Evolutionary conservation across 2,888 invertebrate species (phyloP).

Genomic region (Drosophila parthenogenetica): DNA sequence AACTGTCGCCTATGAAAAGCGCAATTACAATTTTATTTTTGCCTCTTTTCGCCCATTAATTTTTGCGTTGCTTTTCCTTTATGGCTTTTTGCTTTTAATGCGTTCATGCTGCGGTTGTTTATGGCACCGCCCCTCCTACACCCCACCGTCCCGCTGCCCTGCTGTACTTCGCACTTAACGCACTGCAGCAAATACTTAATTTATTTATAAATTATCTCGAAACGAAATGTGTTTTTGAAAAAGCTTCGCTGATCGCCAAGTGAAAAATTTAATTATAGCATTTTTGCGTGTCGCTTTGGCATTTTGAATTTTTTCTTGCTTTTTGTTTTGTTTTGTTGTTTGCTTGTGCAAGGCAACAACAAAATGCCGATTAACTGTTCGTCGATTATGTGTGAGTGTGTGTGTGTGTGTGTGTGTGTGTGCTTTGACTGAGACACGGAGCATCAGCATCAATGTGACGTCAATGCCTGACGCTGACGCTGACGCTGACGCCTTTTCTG

Average conservation of each 20-base stretch:
- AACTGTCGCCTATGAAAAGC: constrained; percentile 54
- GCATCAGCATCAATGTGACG: constrained; percentile 43
- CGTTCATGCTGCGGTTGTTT: constrained; percentile 12
- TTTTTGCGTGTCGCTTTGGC: constrained; percentile 47
- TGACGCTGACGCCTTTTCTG: constrained; percentile 31
- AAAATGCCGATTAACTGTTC: constrained; percentile 34
- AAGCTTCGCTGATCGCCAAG: constrained; percentile 14
- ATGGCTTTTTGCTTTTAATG: constrained; percentile 39
- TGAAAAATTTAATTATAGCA: constrained; percentile 55
- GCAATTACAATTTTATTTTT: constrained; percentile 40
- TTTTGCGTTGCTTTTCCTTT: constrained; percentile 18
- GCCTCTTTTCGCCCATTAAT: constrained; percentile 25
- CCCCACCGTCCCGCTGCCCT: background rate
- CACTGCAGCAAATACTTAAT: constrained; percentile 14
- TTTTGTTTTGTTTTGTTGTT: constrained; percentile 22
- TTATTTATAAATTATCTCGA: constrained; percentile 63
- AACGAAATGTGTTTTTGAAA: constrained; percentile 1
- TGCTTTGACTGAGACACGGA: constrained; percentile 3
- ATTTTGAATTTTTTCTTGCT: constrained; percentile 19
- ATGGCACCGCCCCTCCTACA: background rate
- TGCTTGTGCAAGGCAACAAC: constrained; percentile 17
- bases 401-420: background rate
- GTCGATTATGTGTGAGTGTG: constrained; percentile 1
- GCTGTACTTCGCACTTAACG: background rate
- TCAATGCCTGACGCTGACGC: constrained; percentile 38